phyloP scores from a whole-genome alignment of 2,797 vertebrate species.

The Peromyscus nudipes region DNA sequence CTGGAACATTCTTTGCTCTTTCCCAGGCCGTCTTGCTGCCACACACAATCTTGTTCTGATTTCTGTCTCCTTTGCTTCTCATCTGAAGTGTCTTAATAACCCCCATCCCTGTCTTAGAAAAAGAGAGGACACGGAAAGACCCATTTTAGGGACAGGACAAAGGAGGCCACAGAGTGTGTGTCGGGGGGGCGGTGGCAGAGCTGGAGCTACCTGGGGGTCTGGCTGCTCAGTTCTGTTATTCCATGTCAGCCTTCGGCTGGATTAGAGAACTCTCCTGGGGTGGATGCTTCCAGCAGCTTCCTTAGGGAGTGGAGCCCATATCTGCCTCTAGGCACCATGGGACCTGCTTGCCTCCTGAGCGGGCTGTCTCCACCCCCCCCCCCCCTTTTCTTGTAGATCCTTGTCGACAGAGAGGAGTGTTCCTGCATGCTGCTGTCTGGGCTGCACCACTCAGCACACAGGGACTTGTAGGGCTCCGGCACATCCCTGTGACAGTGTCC shows the following conservation, averaged over 20 bases:
- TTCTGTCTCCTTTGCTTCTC: neutral
- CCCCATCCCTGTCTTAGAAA: neutral
- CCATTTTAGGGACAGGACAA: neutral
- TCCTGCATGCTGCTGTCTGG: accelerated
- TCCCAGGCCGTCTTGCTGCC: neutral
- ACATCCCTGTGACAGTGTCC: neutral
- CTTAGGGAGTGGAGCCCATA: neutral
- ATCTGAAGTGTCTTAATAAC: neutral
- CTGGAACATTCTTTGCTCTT: neutral
- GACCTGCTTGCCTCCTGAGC: neutral
- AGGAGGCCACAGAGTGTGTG: neutral
- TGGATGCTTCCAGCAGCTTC: neutral
- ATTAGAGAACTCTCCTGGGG: neutral
- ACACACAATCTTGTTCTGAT: neutral
- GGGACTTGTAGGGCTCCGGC: neutral
- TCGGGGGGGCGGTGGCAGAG: neutral
- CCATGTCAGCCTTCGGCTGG: neutral
- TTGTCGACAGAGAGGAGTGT: neutral
- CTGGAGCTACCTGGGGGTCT: neutral
- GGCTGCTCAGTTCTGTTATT: neutral
- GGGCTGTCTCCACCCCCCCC: too few species aligned
- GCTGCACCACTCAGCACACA: neutral
- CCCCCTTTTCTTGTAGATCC: neutral
- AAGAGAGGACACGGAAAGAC: neutral
- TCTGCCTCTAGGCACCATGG: neutral